Percentiles rank a stretch among this genome's conserved stretches.
These are phyloP conservation scores for Ametastegia equiseti DNA, from an alignment of 2,888 invertebrate genomes.

Conservation along the genomic window DNA sequence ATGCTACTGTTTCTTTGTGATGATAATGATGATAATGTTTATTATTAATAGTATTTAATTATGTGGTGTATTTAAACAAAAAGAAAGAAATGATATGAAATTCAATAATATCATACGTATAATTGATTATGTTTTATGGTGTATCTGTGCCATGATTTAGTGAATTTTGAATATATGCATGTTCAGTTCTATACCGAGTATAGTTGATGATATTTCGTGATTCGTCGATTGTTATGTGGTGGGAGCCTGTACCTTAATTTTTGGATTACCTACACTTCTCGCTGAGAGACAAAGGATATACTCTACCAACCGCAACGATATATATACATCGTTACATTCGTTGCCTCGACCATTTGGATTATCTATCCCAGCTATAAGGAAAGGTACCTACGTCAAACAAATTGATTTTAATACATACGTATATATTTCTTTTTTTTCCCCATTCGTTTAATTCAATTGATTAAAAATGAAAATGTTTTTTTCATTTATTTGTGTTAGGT, in stretches of 20 bases:
- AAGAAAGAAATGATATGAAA: too few relatives aligned
- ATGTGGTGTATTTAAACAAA: too few relatives aligned
- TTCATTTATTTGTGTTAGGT: too few relatives aligned
- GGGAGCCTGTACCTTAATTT: background rate
- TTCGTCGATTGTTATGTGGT: too few relatives aligned
- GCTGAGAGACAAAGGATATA: conserved; percentile 30
- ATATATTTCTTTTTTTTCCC: background rate
- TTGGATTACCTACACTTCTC: conserved; percentile 5
- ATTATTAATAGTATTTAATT: background rate
- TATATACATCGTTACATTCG: background rate
- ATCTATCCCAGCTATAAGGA: background rate
- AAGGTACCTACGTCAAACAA: background rate
- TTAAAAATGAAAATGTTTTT: too few relatives aligned
- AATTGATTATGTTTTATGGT: background rate
- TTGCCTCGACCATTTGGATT: conserved; percentile 17
- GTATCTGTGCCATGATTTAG: conserved; percentile 33
- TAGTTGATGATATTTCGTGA: too few relatives aligned
- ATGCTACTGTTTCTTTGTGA: conserved; percentile 16
- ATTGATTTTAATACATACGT: background rate
- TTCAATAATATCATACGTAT: background rate
- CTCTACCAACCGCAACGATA: background rate
- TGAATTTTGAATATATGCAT: conserved; percentile 17
- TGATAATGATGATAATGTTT: background rate
- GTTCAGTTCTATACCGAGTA: background rate
- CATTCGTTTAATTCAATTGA: too few relatives aligned